Evolutionary conservation across 2,797 vertebrate genomes (phyloP), one percentile per base, ranked within the genome.

Genomic region (Xiphorhynchus erythropygius): DNA sequence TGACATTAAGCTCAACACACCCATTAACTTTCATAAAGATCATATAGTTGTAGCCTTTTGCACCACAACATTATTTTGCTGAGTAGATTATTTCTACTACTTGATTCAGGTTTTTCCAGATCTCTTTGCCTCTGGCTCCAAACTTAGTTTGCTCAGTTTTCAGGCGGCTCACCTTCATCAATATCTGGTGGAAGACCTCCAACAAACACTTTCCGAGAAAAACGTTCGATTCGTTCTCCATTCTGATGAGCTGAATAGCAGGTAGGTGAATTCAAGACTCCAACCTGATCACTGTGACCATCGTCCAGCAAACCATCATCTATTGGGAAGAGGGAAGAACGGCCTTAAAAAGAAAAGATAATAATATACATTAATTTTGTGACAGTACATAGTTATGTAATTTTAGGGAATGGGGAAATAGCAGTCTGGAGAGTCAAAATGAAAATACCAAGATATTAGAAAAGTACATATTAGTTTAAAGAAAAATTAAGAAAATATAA

Each of bases 111-210:
- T 56, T 84, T 89, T 76, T 52, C 28, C 55, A 23, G 23, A 35
- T 33, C 21, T 71, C 33, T 33, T 68, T 62, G 35, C 35, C 30
- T 18, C 24, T 33, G 12, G 14, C 56, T 64, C 53, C 49, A 60
- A n/a, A 63, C 11, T 9, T 5, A 42, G 30, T 39, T 18, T 65
- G 19, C 27, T 56, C 9, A 25, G 42, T 27, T 71, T 84, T 52
- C 50, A 33, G 64, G 67, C 33, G 93, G 86, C 94, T 97, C 89
- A 99, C 99, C 99, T 99, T 99, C 99, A 85, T 99, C 99, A 62
- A 99, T 99, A 96, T 99, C 99, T 5, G 99, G 99, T 81, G 99
- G 99, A 91, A 99, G 98, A 37, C 99, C 99, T 79, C 99, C 99
- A 84, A 99, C 99, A 91, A 99, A 99, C 88, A 99, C 99, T 87